These are phyloP conservation scores for Drosophila trichaetosa DNA, from an alignment of 2,888 invertebrate species.

Conservation along the genomic window DNA sequence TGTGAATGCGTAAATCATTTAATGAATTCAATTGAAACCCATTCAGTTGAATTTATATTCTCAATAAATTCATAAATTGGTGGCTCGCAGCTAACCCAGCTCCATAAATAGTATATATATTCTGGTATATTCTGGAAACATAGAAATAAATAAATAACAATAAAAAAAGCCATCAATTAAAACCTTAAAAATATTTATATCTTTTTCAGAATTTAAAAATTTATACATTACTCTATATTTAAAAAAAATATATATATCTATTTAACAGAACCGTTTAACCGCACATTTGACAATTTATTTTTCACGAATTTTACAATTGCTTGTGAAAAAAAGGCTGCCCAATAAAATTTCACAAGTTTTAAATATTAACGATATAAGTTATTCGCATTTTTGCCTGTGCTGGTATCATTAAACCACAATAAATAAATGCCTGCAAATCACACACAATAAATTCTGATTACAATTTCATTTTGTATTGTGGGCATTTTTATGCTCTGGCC, in stretches of 20 bases:
- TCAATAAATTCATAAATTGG: background rate
- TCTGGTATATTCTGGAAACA: background rate
- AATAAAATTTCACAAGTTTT: background rate
- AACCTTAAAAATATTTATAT: too few relatives aligned
- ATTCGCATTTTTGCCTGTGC: constrained; percentile 2
- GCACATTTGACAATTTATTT: background rate
- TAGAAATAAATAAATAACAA: too few relatives aligned
- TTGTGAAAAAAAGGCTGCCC: background rate
- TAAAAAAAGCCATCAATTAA: background rate
- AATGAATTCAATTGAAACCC: background rate
- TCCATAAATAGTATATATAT: too few relatives aligned
- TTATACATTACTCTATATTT: too few relatives aligned
- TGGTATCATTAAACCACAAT: constrained; percentile 10
- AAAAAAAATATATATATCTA: background rate
- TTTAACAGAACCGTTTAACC: background rate
- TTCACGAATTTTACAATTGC: background rate
- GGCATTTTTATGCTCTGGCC: constrained; percentile 8
- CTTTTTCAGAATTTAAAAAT: background rate
- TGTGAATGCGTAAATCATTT: background rate
- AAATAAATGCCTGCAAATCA: constrained; percentile 45
- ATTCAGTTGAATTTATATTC: background rate
- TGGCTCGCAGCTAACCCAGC: background rate
- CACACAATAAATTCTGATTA: constrained; percentile 48
- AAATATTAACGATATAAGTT: constrained; percentile 6
- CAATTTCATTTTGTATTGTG: constrained; percentile 14